A percentile compares a stretch with the other conserved stretches of the same genome.
Conservation (phyloP, 2,113 vertebrate genomes). For the Morone chrysops region DNA sequence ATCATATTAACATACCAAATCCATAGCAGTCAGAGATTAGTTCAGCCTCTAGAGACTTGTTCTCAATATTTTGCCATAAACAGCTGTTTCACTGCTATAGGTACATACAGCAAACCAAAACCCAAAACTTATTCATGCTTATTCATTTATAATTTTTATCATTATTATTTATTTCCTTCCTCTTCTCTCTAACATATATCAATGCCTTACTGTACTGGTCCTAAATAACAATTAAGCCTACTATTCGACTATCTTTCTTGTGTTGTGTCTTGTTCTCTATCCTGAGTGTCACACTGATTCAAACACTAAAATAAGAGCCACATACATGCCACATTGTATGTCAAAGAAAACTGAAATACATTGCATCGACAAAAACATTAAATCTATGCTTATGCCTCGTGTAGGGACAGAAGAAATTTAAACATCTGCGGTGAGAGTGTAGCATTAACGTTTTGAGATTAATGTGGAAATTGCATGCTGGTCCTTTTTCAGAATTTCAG, state of each 20-base stretch:
- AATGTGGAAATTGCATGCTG: background rate
- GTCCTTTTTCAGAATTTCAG: constrained; percentile 13
- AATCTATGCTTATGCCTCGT: background rate
- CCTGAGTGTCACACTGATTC: background rate
- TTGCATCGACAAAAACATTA: background rate
- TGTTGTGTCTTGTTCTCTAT: background rate
- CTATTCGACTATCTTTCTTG: background rate
- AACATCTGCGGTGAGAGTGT: background rate
- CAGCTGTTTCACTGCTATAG: constrained; percentile 35
- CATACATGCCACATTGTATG: background rate
- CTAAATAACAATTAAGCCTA: background rate
- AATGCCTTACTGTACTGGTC: background rate
- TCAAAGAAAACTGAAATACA: background rate
- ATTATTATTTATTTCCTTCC: background rate
- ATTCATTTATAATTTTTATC: background rate
- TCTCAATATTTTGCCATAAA: constrained; percentile 50
- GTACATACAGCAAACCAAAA: background rate
- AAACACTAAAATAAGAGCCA: background rate
- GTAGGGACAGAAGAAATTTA: background rate
- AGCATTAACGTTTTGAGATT: background rate
- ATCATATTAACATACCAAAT: constrained; percentile 71
- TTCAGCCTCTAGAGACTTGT: constrained; percentile 53
- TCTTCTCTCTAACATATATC: background rate
- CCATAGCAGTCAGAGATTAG: constrained; percentile 70
- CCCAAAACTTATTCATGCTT: constrained; percentile 12